phyloP scores from a whole-genome alignment of 1,140 invertebrate species.

The Vanessa atalanta region DNA sequence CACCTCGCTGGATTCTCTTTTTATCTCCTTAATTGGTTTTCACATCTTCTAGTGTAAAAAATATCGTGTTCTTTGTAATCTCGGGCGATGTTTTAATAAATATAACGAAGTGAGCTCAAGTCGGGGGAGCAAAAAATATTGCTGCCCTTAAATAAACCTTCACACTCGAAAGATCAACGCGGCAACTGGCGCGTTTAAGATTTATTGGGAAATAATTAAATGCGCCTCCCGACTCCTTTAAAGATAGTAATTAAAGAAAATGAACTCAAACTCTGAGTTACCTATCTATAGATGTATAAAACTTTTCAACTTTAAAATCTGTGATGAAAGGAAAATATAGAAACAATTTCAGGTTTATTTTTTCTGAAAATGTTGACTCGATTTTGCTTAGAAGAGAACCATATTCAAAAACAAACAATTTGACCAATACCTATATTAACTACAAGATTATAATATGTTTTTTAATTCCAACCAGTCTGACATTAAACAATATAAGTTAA shows the following conservation, averaged over 20 bases:
- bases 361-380: no score
- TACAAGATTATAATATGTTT: no score
- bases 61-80: slow-evolving; percentile 80
- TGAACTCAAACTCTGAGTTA: slow-evolving; percentile 36
- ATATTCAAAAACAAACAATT: no score
- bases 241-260: slow-evolving; percentile 52
- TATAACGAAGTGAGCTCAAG: slow-evolving; percentile 76
- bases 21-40: slow-evolving; percentile 81
- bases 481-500: no score
- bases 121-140: slow-evolving; percentile 71
- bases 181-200: slow-evolving; percentile 63
- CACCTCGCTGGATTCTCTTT: slow-evolving; percentile 78
- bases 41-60: slow-evolving; percentile 81
- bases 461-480: no score
- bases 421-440: no score
- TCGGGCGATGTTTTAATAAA: slow-evolving; percentile 81
- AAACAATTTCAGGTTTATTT: background rate
- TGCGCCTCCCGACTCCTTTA: slow-evolving; percentile 46
- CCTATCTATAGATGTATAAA: slow-evolving; percentile 25
- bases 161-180: slow-evolving; percentile 79
- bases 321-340: background rate
- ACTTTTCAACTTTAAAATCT: slow-evolving; percentile 11
- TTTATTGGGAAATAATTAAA: slow-evolving; percentile 79
- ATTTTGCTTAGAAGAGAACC: no score
- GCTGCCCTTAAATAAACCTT: slow-evolving; percentile 77